Percentiles rank a stretch among this genome's conserved stretches.
Conservation (phyloP, 2,113 vertebrate genomes). For the Nothobranchius kuhntae region DNA sequence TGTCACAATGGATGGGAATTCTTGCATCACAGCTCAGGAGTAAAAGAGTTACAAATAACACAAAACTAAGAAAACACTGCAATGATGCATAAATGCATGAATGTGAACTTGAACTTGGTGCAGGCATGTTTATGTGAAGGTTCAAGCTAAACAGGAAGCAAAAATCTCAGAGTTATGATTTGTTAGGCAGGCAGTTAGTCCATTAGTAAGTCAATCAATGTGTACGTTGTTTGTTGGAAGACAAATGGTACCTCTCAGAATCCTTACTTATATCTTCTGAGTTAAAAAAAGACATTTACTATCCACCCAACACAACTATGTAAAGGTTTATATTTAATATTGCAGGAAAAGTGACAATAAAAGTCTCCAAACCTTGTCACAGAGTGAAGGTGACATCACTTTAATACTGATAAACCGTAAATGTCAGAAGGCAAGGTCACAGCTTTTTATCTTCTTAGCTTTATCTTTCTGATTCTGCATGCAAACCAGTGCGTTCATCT, state of each 20-base stretch:
- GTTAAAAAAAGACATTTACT: neutral
- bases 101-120: neutral
- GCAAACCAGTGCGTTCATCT: no score
- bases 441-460: no score
- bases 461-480: no score
- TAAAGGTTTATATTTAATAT: neutral
- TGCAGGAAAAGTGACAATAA: neutral
- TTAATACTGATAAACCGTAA: no score
- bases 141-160: neutral
- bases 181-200: neutral
- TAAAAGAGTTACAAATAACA: no score
- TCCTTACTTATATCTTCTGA: neutral
- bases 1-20: neutral
- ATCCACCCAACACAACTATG: neutral
- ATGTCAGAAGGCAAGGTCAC: no score
- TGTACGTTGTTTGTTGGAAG: neutral
- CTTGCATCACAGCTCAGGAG: neutral
- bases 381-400: no score
- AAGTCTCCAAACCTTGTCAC: no score
- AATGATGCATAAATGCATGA: neutral
- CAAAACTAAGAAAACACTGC: neutral
- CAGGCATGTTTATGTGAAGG: neutral
- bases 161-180: neutral
- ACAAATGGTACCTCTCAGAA: neutral
- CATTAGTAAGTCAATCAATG: neutral